Conservation (phyloP, 53 echinoderm and acorn worm genomes). For the Stichopus horrens region DNA sequence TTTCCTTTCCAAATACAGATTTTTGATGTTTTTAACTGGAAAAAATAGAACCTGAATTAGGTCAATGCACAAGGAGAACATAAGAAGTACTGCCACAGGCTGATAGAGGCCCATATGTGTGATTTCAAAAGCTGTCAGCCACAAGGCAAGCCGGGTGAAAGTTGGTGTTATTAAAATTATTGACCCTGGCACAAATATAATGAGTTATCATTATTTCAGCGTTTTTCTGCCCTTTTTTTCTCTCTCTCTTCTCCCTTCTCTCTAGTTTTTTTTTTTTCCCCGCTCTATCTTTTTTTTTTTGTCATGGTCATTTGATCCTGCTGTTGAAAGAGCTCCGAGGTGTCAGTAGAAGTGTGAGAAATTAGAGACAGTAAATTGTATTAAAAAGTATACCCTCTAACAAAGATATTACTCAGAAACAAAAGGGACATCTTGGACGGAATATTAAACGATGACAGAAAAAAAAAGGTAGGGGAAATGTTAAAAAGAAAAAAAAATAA, state of each 20-base stretch:
- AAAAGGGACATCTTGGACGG: background rate
- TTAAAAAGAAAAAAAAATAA: too few relatives aligned
- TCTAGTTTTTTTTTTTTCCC: background rate
- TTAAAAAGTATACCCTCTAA: conserved; percentile 7
- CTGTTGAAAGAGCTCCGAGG: conserved; percentile 14
- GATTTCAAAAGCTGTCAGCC: conserved; percentile 46
- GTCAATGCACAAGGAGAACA: conserved; percentile 41
- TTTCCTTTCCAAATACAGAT: conserved; percentile 42
- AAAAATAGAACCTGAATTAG: conserved; percentile 52
- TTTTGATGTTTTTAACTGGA: conserved; percentile 44
- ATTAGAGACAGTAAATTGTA: conserved; percentile 30
- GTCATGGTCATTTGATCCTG: conserved; percentile 30
- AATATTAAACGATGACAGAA: too few relatives aligned
- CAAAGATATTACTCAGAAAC: conserved; percentile 11
- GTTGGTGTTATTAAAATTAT: conserved; percentile 51
- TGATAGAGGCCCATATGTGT: conserved; percentile 42
- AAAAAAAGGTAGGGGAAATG: too few relatives aligned
- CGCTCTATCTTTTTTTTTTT: background rate
- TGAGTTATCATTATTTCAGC: conserved; percentile 50
- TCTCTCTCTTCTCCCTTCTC: background rate
- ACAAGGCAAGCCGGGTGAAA: conserved; percentile 37
- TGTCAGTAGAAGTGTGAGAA: conserved; percentile 32
- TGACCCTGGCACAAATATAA: conserved; percentile 50
- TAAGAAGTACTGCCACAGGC: conserved; percentile 44
- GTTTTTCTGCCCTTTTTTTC: conserved; percentile 15